A percentile compares a stretch with the other conserved stretches of the same genome.
phyloP scores from a whole-genome alignment of 2,113 vertebrate species.

The Apodemus sylvaticus region DNA sequence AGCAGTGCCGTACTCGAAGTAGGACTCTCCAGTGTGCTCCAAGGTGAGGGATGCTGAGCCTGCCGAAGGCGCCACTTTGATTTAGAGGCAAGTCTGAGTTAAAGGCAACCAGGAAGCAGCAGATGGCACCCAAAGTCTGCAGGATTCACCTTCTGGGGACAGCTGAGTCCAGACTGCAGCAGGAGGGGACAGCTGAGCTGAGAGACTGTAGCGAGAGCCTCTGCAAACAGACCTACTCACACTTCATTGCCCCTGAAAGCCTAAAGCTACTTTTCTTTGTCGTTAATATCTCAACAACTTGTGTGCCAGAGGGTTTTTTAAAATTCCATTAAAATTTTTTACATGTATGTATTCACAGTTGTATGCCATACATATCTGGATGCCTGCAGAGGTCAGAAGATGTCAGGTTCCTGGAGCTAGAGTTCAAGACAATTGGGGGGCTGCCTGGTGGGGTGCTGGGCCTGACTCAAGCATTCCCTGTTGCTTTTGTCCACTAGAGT shows the following conservation, averaged over 20 bases:
- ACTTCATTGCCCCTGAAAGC: background rate
- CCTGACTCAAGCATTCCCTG: too few relatives aligned
- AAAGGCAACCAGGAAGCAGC: background rate
- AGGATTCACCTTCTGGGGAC: background rate
- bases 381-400: background rate
- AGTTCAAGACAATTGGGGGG: background rate
- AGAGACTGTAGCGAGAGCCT: background rate
- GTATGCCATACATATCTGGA: too few relatives aligned
- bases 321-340: background rate
- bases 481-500: background rate
- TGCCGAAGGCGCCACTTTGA: background rate
- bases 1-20: background rate
- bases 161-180: background rate
- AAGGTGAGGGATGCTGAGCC: background rate
- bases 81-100: background rate
- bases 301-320: background rate
- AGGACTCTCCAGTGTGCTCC: background rate
- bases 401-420: background rate
- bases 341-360: background rate
- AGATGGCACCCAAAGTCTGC: too few relatives aligned
- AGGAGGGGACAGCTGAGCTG: background rate
- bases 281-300: background rate
- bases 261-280: background rate
- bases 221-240: background rate
- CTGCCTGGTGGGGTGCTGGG: background rate